Evolutionary conservation across 1,140 invertebrate species (phyloP).

Genomic region (Brachionus calyciflorus): DNA sequence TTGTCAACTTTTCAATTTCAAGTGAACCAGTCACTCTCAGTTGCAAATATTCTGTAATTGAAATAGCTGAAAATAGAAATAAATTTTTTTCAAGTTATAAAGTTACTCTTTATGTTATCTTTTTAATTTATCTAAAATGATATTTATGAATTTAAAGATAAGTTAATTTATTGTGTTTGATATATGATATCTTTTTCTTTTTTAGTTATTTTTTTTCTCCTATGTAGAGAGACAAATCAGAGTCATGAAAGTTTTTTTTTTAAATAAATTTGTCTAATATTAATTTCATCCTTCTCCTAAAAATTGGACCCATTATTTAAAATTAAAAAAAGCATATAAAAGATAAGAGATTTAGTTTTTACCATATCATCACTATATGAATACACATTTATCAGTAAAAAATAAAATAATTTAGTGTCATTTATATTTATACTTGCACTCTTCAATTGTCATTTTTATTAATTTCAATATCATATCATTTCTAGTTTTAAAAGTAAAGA

Average conservation of each 20-base stretch:
- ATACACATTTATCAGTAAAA: conserved; percentile 11
- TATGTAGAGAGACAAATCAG: conserved; percentile 1
- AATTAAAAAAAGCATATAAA: not conserved
- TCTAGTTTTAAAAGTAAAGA: conserved; percentile 29
- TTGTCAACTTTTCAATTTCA: too few relatives aligned
- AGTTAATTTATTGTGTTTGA: conserved; percentile 8
- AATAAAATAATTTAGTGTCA: not conserved
- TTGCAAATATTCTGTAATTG: too few relatives aligned
- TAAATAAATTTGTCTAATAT: conserved; percentile 43
- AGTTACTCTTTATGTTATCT: not conserved
- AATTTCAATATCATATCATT: conserved; percentile 44
- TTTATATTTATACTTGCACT: conserved; percentile 30
- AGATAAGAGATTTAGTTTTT: not conserved
- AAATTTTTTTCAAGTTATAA: not conserved
- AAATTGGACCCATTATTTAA: conserved; percentile 32
- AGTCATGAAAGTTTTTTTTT: conserved; percentile 41
- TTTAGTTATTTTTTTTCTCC: conserved; percentile 3
- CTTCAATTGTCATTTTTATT: conserved; percentile 39
- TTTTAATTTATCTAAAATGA: conserved; percentile 26
- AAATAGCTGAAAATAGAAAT: not conserved
- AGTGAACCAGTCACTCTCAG: too few relatives aligned
- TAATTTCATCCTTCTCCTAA: not conserved
- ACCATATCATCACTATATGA: not conserved
- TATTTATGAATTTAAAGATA: conserved; percentile 27
- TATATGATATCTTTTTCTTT: conserved; percentile 40